Percentiles rank a stretch among this genome's conserved stretches.
Evolutionary conservation across 2,113 vertebrate species (phyloP).

Genomic region (Alexandromys fortis): DNA sequence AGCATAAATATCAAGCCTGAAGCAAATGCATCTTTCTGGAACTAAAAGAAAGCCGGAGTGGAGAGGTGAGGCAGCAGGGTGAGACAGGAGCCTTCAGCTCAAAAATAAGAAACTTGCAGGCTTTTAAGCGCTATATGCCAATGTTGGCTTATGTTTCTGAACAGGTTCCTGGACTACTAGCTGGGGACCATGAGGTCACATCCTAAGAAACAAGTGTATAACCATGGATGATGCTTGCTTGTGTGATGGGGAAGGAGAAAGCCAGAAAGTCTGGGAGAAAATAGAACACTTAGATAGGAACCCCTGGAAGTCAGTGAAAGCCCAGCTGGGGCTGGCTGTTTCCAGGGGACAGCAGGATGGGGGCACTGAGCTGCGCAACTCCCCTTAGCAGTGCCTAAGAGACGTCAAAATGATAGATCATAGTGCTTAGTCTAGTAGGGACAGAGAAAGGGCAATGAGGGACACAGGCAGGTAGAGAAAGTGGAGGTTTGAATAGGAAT

Average conservation of each 20-base stretch:
- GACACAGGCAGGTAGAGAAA: neutral
- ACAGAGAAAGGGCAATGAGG: neutral
- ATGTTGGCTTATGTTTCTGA: neutral
- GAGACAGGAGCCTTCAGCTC: neutral
- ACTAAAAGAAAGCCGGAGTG: neutral
- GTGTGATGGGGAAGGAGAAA: neutral
- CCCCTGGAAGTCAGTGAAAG: neutral
- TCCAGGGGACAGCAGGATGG: too few species aligned
- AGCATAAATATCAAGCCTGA: neutral
- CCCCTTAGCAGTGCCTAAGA: neutral
- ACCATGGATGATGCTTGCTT: neutral
- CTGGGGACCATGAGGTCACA: neutral
- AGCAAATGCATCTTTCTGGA: neutral
- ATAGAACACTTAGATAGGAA: neutral
- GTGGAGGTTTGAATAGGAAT: neutral
- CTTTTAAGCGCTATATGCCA: neutral
- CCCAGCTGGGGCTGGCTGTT: neutral
- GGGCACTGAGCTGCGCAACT: neutral
- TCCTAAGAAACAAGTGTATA: neutral
- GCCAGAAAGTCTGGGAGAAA: neutral
- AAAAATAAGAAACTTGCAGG: neutral
- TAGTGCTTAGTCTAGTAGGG: neutral
- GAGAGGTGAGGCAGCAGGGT: neutral
- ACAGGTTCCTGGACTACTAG: neutral
- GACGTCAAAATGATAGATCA: neutral